Percentiles rank a stretch among this genome's conserved stretches.
Evolutionary conservation across 2,113 vertebrate genomes (phyloP).

Genomic region (Galeopterus variegatus): DNA sequence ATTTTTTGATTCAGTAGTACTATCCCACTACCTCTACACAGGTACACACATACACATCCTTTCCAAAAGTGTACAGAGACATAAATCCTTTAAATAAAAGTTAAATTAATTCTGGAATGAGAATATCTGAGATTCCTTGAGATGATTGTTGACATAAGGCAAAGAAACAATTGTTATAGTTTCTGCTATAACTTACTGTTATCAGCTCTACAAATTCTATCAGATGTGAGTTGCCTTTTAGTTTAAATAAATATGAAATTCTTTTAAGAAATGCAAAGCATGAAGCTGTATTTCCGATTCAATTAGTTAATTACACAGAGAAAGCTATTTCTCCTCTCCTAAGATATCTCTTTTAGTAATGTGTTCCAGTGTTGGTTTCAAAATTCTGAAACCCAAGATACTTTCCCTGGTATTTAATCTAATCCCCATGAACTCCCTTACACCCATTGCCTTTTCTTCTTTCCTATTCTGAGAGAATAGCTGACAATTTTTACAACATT

Average conservation of each 20-base stretch:
- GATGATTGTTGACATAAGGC: background rate
- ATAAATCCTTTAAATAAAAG: background rate
- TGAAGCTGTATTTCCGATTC: background rate
- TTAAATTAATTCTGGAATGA: constrained; percentile 31
- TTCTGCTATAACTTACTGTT: background rate
- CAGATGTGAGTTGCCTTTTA: background rate
- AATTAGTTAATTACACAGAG: background rate
- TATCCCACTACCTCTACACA: too few species aligned
- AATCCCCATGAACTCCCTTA: background rate
- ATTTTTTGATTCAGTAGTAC: constrained; percentile 19
- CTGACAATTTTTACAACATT: background rate
- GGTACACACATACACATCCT: background rate
- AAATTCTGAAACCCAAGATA: background rate
- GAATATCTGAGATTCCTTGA: background rate
- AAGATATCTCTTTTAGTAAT: background rate
- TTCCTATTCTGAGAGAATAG: background rate
- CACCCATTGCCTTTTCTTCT: background rate
- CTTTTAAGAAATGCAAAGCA: background rate
- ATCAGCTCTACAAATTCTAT: background rate
- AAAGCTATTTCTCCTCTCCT: background rate
- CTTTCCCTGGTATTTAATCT: background rate
- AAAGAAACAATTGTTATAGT: background rate
- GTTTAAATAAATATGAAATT: background rate
- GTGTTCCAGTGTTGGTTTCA: background rate
- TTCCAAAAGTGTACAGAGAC: constrained; percentile 2